Percentiles rank a stretch among this genome's conserved stretches.
These are phyloP conservation scores for Crossaster papposus DNA, from an alignment of 53 echinoderm and acorn worm species.

Conservation along the genomic window DNA sequence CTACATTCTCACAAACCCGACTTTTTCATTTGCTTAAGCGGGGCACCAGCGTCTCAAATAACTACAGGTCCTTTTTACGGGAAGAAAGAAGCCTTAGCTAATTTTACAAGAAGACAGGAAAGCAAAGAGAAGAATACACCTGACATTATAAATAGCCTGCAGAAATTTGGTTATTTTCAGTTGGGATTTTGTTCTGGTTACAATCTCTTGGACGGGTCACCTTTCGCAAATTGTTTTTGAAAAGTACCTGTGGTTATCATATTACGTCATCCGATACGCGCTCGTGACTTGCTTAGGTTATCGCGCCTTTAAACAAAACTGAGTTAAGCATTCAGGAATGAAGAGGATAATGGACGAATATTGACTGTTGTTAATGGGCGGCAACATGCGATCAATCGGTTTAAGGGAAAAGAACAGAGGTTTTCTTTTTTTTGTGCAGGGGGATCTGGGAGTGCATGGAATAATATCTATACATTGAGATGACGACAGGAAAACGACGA, in stretches of 20 bases:
- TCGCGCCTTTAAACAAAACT: not conserved
- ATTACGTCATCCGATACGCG: constrained; percentile 1
- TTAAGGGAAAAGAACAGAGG: not conserved
- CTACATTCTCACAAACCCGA: too few relatives aligned
- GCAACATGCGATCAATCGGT: not conserved
- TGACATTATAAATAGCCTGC: not conserved
- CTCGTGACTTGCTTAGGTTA: not conserved
- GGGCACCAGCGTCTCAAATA: not conserved
- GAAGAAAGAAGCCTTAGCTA: not conserved
- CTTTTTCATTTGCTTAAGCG: too few relatives aligned
- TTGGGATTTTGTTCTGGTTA: not conserved
- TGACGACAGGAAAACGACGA: too few relatives aligned
- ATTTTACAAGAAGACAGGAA: not conserved
- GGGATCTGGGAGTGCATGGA: too few relatives aligned
- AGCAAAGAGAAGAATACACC: not conserved
- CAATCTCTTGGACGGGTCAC: not conserved
- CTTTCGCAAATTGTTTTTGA: constrained; percentile 6
- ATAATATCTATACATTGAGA: not conserved
- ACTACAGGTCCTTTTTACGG: not conserved
- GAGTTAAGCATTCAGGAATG: not conserved
- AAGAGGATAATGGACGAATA: not conserved
- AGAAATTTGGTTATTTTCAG: not conserved
- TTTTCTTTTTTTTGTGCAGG: too few relatives aligned
- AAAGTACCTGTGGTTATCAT: not conserved
- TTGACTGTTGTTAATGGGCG: not conserved